Evolutionary conservation across 30 jellyfish, hydroid and myxozoan genomes (phyloP).

Genomic region (Cassiopea xamachana): DNA sequence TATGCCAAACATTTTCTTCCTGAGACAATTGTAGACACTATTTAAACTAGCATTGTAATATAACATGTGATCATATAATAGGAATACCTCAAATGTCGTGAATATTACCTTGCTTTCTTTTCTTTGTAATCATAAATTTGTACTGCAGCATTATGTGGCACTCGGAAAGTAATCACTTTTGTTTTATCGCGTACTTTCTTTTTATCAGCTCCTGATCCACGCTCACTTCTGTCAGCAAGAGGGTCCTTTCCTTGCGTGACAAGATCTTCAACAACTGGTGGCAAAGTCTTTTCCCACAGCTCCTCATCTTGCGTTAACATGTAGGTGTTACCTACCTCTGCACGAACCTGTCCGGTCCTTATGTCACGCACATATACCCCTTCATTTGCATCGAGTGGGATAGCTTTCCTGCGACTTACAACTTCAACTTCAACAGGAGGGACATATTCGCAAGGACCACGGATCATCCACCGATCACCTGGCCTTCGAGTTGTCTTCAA

Average conservation of each 20-base stretch:
- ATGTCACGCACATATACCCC: conserved; percentile 96
- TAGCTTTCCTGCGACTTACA: conserved; percentile 86
- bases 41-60: too few species aligned
- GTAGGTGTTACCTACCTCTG: conserved; percentile 95
- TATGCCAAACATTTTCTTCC: too few species aligned
- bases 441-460: conserved; percentile 98
- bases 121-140: conserved; percentile 97
- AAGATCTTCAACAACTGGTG: conserved; percentile 98
- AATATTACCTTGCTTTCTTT: conserved; percentile 90
- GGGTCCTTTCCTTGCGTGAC: conserved; percentile 93
- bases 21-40: too few species aligned
- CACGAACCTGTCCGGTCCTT: conserved; percentile 94
- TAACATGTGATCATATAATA: too few species aligned
- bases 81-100: too few species aligned
- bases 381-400: conserved; percentile 99
- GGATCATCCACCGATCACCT: conserved; percentile 98
- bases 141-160: conserved; percentile 98
- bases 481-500: conserved; percentile 75
- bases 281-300: conserved; percentile 91
- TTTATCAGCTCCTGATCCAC: conserved; percentile 47
- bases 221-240: conserved; percentile 85
- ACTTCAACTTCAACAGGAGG: conserved; percentile 99
- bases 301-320: conserved; percentile 97
- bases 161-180: conserved; percentile 92
- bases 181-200: conserved; percentile 83